These are phyloP conservation scores for Heptranchias perlo DNA, from an alignment of 2,113 vertebrate genomes.

Conservation along the genomic window DNA sequence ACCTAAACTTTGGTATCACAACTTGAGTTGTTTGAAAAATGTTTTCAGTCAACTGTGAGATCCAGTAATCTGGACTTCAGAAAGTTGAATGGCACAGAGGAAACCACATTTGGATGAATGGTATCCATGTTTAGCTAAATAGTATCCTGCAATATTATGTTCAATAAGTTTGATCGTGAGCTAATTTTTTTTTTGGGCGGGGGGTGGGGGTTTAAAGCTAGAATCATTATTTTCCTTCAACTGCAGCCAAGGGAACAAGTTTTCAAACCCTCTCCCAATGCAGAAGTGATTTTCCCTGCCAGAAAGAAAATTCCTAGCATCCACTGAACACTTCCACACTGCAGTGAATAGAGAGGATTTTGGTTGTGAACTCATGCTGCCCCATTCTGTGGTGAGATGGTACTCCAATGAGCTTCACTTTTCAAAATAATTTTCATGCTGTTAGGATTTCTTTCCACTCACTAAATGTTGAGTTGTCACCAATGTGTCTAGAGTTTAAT, in stretches of 20 bases:
- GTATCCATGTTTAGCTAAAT: not conserved
- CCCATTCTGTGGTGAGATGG: no score
- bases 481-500: not conserved
- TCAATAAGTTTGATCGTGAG: not conserved
- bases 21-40: not conserved
- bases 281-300: not conserved
- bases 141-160: not conserved
- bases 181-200: not conserved
- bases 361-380: not conserved
- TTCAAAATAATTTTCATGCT: not conserved
- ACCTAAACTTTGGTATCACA: not conserved
- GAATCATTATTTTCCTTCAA: not conserved
- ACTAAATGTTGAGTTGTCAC: not conserved
- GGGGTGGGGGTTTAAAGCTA: not conserved
- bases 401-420: not conserved
- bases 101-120: not conserved
- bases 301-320: not conserved
- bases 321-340: not conserved
- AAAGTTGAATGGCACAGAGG: not conserved
- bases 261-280: not conserved
- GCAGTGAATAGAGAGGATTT: not conserved
- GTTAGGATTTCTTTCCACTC: not conserved
- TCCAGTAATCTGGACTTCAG: not conserved
- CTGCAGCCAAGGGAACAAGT: not conserved
- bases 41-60: not conserved